Evolutionary conservation across 2,797 vertebrate genomes (phyloP).

Genomic region (Orientallactaga sibirica): DNA sequence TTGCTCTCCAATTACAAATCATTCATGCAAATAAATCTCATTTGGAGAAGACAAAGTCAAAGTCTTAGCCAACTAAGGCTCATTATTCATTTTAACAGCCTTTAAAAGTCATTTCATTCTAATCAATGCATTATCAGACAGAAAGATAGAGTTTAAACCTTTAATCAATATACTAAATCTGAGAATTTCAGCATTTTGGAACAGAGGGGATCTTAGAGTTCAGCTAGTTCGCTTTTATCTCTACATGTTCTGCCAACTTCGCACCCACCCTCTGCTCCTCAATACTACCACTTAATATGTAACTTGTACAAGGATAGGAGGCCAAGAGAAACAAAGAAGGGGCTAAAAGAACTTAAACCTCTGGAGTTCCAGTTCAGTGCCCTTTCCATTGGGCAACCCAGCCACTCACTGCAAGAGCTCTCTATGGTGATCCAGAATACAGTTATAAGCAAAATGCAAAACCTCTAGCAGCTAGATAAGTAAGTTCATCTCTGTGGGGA

Average conservation of each 20-base stretch:
- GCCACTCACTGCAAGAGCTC: constrained; percentile 36
- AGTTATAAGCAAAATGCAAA: constrained; percentile 60
- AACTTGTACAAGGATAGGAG: constrained; percentile 70
- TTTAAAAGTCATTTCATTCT: constrained; percentile 64
- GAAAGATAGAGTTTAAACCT: constrained; percentile 42
- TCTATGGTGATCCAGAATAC: neutral
- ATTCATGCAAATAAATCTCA: constrained; percentile 53
- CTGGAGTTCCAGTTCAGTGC: constrained; percentile 41
- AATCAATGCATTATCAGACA: constrained; percentile 63
- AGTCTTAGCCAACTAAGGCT: constrained; percentile 43
- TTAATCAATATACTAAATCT: constrained; percentile 62
- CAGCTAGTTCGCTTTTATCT: constrained; percentile 46
- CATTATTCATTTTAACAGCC: constrained; percentile 60
- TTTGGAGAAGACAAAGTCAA: constrained; percentile 64
- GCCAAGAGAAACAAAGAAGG: constrained; percentile 47
- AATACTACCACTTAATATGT: constrained; percentile 29
- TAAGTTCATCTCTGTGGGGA: constrained; percentile 50
- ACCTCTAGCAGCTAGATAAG: constrained; percentile 57
- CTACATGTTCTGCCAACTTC: constrained; percentile 20
- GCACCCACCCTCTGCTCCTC: neutral
- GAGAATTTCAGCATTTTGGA: constrained; percentile 65
- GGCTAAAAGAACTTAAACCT: constrained; percentile 17
- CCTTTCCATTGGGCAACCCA: constrained; percentile 57
- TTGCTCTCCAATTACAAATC: constrained; percentile 61
- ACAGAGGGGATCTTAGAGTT: constrained; percentile 29